phyloP scores from a whole-genome alignment of 2,113 vertebrate species.

The Ptilorrhoa leucosticta region DNA sequence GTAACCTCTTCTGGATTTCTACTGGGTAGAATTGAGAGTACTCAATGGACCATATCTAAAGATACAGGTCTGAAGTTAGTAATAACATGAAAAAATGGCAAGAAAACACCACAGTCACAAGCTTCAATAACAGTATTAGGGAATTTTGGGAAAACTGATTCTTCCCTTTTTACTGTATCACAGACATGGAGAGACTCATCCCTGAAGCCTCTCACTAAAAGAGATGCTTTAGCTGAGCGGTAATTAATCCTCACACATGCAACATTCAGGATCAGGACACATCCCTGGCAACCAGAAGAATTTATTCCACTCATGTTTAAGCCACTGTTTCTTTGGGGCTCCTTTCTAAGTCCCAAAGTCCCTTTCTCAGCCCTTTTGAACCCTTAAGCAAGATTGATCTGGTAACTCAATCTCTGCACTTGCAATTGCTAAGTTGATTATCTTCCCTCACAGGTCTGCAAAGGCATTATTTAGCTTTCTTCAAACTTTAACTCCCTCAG shows the following conservation, averaged over 20 bases:
- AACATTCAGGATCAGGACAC: background rate
- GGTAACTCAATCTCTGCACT: background rate
- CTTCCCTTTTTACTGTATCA: background rate
- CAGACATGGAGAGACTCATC: background rate
- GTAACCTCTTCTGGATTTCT: background rate
- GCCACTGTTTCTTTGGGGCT: background rate
- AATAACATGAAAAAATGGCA: background rate
- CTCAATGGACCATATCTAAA: background rate
- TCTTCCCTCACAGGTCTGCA: background rate
- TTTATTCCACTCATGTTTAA: background rate
- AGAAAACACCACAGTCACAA: background rate
- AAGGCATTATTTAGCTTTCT: background rate
- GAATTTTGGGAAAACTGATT: background rate
- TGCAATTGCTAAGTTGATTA: background rate
- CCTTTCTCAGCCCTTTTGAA: background rate
- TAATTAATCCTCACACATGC: background rate
- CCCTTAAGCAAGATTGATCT: background rate
- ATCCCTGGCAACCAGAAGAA: background rate
- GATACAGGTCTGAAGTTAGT: background rate
- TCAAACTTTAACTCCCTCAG: background rate
- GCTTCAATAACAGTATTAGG: background rate
- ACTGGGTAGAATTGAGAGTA: background rate
- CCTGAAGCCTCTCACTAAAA: background rate
- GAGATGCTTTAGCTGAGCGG: background rate
- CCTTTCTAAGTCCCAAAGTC: background rate